A percentile compares a stretch with the other conserved stretches of the same genome.
These are phyloP conservation scores for Rhinichthys osculus DNA, from an alignment of 2,797 vertebrate genomes.

Conservation along the genomic window DNA sequence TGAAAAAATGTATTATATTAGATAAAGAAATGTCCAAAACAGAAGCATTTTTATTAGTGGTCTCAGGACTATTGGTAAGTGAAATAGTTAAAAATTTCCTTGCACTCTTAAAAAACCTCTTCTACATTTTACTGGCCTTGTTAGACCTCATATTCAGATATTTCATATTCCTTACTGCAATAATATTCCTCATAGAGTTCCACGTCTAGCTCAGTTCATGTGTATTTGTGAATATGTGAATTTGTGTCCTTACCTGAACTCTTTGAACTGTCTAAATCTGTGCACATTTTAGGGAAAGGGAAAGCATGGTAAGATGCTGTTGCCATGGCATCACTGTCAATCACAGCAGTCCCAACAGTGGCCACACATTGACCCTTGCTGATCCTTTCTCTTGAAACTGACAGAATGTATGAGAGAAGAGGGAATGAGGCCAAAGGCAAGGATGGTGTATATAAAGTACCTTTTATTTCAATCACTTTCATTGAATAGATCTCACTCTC, in stretches of 20 bases:
- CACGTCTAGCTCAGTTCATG: not conserved
- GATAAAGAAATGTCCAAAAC: not conserved
- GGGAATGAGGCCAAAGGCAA: slow-evolving; percentile 27
- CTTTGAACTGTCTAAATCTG: not conserved
- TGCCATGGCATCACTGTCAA: slow-evolving; percentile 34
- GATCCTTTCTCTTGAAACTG: slow-evolving; percentile 4
- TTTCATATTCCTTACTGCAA: not conserved
- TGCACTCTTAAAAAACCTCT: not conserved
- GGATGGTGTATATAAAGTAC: not conserved
- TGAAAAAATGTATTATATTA: not conserved
- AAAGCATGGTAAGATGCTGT: slow-evolving; percentile 11
- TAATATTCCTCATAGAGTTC: not conserved
- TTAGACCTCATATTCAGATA: not conserved
- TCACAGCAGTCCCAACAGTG: not conserved
- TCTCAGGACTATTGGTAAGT: not conserved
- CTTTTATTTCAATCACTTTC: slow-evolving; percentile 34
- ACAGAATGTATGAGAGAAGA: not conserved
- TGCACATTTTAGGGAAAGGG: not conserved
- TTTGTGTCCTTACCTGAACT: not conserved
- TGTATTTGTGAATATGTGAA: not conserved
- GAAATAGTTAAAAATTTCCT: not conserved
- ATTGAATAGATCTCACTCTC: slow-evolving; percentile 19
- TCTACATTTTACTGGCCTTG: not conserved
- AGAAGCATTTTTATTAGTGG: not conserved
- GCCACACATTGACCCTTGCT: not conserved